These are phyloP conservation scores for Noctua janthe DNA, from an alignment of 2,888 invertebrate species.

Conservation along the genomic window DNA sequence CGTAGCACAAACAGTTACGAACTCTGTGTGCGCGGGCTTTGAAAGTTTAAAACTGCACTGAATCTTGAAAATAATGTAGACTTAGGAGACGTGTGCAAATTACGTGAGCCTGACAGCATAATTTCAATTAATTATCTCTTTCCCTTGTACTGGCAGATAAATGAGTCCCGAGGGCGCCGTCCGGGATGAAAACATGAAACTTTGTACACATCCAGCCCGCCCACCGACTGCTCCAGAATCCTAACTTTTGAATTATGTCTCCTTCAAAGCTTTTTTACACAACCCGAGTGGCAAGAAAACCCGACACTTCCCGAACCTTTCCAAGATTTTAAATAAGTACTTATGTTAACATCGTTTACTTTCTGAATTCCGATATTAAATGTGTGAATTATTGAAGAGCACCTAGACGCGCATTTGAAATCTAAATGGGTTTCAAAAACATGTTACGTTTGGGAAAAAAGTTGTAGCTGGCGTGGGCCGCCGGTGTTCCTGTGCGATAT, in stretches of 20 bases:
- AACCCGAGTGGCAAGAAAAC: constrained; percentile 74
- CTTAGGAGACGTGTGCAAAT: constrained; percentile 70
- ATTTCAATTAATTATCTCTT: constrained; percentile 87
- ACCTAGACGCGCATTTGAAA: constrained; percentile 40
- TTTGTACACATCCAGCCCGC: constrained; percentile 80
- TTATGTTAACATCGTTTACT: constrained; percentile 44
- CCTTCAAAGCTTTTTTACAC: constrained; percentile 80
- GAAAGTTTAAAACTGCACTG: constrained; percentile 28
- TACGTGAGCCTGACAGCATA: constrained; percentile 79
- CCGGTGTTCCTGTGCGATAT: constrained; percentile 64
- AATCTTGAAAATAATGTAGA: constrained; percentile 60
- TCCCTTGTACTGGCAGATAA: constrained; percentile 81
- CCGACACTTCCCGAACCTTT: constrained; percentile 69
- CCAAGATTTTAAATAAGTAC: constrained; percentile 64
- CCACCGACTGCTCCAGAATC: constrained; percentile 73
- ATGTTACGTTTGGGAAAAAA: constrained; percentile 50
- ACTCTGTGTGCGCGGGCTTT: constrained; percentile 2
- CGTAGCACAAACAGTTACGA: constrained; percentile 14
- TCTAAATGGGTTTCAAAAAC: constrained; percentile 50
- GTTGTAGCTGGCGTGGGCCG: constrained; percentile 42
- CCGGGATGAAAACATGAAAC: constrained; percentile 82
- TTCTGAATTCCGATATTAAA: constrained; percentile 25
- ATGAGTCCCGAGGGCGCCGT: constrained; percentile 82
- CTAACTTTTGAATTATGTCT: constrained; percentile 84
- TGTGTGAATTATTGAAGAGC: constrained; percentile 44